Evolutionary conservation across 2,113 vertebrate genomes (phyloP), one percentile per base, ranked within the genome.

Genomic region (Ictalurus punctatus): DNA sequence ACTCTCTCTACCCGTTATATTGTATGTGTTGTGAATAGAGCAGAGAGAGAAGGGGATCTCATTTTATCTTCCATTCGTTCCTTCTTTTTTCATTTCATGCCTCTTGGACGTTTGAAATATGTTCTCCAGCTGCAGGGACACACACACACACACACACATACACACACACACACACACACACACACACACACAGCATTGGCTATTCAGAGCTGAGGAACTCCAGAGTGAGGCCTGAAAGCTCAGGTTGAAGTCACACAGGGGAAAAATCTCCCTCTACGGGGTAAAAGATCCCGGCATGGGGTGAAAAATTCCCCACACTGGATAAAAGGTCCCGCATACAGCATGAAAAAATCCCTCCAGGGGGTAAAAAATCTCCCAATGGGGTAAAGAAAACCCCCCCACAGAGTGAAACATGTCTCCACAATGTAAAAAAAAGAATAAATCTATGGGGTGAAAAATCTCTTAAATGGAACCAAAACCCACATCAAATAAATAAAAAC

Each of bases 21-120:
- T 92, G 91, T 93, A 92, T 93, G 91, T 93, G 92, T 87, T 89
- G 73, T 94, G 92, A 95, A 95, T 93, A 92, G 93, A 92, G 88
- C 79, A 44, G 52, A 90, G 92, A 88, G 91, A 84, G 12, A 44
- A n/a, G 27, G 80, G 89, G 76, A 34, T 23, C 48, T 86, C 83
- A 82, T 74, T 90, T 69, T 90, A 87, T 88, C 74, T 85, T 85
- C 85, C 87, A 89, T 91, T 91, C 92, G 89, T 91, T 86, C 90
- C 84, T 52, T 63, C 54, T 89, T 90, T 92, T 89, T 92, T 93
- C 93, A 86, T 92, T 92, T 90, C 92, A 91, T 93, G 90, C 90
- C 92, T 90, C 76, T 87, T 86, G 85, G 90, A 91, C 90, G 84
- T 80, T 89, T 92, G 93, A 92, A 93, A 94, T 94, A 92, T 87